Percentiles rank a stretch among this genome's conserved stretches.
phyloP scores from a whole-genome alignment of 2,113 vertebrate species.

The Equus quagga region DNA sequence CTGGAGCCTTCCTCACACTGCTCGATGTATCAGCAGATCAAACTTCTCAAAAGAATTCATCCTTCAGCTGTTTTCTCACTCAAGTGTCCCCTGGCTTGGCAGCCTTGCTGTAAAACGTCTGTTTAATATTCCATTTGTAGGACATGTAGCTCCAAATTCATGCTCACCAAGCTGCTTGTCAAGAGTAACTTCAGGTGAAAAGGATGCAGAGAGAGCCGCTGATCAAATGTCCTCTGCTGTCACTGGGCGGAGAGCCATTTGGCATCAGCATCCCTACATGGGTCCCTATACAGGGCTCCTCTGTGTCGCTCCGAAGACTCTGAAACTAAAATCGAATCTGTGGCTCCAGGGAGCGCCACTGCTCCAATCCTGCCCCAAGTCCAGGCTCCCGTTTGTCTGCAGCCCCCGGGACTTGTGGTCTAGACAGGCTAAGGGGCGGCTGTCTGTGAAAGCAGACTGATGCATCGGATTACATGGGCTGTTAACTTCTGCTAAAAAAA shows the following conservation, averaged over 20 bases:
- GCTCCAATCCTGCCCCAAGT: neutral
- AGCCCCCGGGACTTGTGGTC: neutral
- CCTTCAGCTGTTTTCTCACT: neutral
- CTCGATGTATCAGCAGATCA: neutral
- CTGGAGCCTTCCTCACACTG: accelerated
- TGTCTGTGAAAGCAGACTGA: constrained; percentile 67
- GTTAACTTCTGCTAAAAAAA: constrained; percentile 73
- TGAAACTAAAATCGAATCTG: neutral
- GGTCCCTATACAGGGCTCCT: neutral
- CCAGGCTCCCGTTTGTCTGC: neutral
- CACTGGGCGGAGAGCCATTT: neutral
- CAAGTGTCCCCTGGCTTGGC: neutral
- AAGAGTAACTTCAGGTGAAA: neutral
- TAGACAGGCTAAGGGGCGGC: neutral
- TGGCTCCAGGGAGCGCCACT: neutral
- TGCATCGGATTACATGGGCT: constrained; percentile 76
- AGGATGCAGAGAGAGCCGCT: neutral
- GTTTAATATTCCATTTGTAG: neutral
- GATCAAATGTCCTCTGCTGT: neutral
- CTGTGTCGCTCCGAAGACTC: neutral
- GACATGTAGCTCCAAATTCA: neutral
- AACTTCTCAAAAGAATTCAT: neutral
- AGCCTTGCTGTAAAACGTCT: neutral
- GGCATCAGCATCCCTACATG: accelerated
- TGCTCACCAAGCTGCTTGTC: neutral